Evolutionary conservation across 2,888 invertebrate genomes (phyloP), one percentile per base, ranked within the genome.

Genomic region (Nysson spinosus): DNA sequence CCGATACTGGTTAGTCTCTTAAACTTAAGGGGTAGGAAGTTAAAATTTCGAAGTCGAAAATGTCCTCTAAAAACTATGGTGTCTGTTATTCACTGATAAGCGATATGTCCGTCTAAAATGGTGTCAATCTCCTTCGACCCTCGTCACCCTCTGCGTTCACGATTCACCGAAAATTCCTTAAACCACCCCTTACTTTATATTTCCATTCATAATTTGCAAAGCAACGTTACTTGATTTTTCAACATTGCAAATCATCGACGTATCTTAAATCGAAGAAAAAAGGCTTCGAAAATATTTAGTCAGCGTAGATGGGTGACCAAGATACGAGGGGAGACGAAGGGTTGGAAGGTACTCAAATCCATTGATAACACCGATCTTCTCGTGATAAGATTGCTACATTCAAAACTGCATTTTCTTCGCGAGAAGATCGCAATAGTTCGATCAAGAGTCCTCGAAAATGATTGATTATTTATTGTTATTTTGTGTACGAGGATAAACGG

Each of bases 51-150:
- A 79, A 77, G 70, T 80, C 69, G 74, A 79, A 77, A 75, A 76
- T 71, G 69, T 61, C 70, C 51, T 72, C 73, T 79, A 79, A 77
- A n/a, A 81, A 77, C 75, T 82, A 79, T 66, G 69, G 58, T 75
- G 75, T 82, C 69, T 72, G 73, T 77, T 75, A 77, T 69, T 81
- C 75, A 79, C 67, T 73, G 70, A 81, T 79, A 83, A 83, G 81
- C 81, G 84, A 85, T 85, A 84, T 82, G 84, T 85, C 69, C 73
- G 74, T 83, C 72, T 73, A 75, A n/a, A n/a, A 63, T 69, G 74
- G 66, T 63, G 65, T 66, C 57, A 52, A 49, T 57, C 55, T 44
- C 60, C 39, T 37, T 50, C 69, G 58, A 72, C 51, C 52, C 24
- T 67, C 37, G 20, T 65, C 61, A 62, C 37, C 51, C 40, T 66